Percentiles rank a stretch among this genome's conserved stretches.
Evolutionary conservation across 2,888 invertebrate genomes (phyloP).

Genomic region (Scelioninae gen. 1): DNA sequence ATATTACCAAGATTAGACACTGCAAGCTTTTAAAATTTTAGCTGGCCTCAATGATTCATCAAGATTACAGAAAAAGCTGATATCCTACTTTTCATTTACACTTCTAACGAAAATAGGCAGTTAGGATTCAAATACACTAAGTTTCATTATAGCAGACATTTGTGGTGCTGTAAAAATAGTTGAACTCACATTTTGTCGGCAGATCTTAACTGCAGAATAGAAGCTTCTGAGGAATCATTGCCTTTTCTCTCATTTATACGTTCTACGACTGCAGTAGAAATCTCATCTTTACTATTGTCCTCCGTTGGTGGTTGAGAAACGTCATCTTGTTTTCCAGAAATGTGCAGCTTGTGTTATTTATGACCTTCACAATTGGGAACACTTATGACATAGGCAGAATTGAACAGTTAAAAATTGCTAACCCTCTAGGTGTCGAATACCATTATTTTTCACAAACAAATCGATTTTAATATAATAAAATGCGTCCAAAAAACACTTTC

Average conservation of each 20-base stretch:
- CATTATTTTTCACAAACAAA: slow-evolving; percentile 32
- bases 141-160: slow-evolving; percentile 5
- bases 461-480: slow-evolving; percentile 29
- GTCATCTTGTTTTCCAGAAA: slow-evolving; percentile 7
- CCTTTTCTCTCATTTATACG: background rate
- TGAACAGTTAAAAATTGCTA: background rate
- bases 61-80: no score
- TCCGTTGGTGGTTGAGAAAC: slow-evolving; percentile 10
- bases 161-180: slow-evolving; percentile 16
- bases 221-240: slow-evolving; percentile 33
- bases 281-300: slow-evolving; percentile 29
- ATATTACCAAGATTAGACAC: no score
- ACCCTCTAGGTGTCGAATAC: background rate
- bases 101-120: slow-evolving; percentile 33
- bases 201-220: slow-evolving; percentile 38
- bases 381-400: background rate
- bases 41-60: slow-evolving; percentile 11
- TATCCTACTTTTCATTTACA: slow-evolving; percentile 27
- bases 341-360: background rate
- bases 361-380: background rate
- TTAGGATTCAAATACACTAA: background rate
- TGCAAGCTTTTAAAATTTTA: background rate
- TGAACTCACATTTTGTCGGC: slow-evolving; percentile 52
- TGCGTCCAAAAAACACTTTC: slow-evolving; percentile 27
- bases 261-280: slow-evolving; percentile 23